Conservation (phyloP, 2,113 vertebrate species). For the Ochotona curzoniae region DNA sequence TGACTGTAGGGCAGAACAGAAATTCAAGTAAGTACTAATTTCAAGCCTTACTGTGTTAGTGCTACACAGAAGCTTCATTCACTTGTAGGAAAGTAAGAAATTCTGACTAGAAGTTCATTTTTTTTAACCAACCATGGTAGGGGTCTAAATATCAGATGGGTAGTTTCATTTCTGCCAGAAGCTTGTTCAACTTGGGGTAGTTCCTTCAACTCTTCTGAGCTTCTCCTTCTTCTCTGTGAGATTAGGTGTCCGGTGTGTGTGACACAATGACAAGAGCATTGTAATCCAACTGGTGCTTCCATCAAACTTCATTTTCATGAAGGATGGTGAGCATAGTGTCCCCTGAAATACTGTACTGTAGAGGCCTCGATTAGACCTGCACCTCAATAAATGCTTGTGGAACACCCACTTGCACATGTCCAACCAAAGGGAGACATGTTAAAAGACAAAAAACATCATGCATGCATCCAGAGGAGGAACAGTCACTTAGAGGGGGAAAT, state of each 20-base stretch:
- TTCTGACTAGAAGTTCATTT: conserved; percentile 38
- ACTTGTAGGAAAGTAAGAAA: conserved; percentile 21
- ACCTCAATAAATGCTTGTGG: not conserved
- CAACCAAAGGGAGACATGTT: not conserved
- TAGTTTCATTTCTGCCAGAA: not conserved
- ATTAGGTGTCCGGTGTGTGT: not conserved
- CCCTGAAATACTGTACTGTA: not conserved
- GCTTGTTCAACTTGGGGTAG: not conserved
- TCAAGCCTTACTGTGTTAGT: conserved; percentile 14
- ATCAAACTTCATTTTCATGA: not conserved
- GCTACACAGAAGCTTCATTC: not conserved
- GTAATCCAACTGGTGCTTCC: not conserved
- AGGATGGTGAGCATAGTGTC: no score
- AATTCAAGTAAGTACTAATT: conserved; percentile 15
- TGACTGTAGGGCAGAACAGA: conserved; percentile 29
- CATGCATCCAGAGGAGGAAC: not conserved
- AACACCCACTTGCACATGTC: not conserved
- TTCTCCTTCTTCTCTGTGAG: not conserved
- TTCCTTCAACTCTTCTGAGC: not conserved
- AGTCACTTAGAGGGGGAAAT: not conserved
- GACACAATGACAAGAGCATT: not conserved
- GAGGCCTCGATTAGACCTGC: not conserved
- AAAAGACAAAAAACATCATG: not conserved
- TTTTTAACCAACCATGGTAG: conserved; percentile 15
- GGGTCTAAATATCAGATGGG: not conserved